Base-by-base conservation (phyloP, 2,113 vertebrate species). In the Hucho hucho region DNA sequence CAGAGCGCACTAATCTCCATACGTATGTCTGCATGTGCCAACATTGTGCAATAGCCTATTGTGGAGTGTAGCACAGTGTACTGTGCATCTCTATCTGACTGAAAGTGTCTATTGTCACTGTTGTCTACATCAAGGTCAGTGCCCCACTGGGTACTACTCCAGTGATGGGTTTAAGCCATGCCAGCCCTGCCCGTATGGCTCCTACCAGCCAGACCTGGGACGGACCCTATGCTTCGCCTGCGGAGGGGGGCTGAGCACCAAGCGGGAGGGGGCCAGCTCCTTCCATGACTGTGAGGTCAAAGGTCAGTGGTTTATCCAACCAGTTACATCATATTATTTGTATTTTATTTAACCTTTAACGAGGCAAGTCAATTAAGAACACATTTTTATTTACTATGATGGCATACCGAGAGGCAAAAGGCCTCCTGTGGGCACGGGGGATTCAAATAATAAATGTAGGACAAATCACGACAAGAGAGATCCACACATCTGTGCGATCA, bases 261-360 rank as follows among this genome's bases (percentile, higher is more conserved):
- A 95, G 86, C 94, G 95, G 0, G 97, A 99, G 63, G 97, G 95
- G 7, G 93, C 97, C 77, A 87, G 93, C 84, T 96, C 96, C 80
- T 99, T 99, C 89, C 96, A 97, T 70, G 97, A 99, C 89, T 99
- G 97, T 14, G 97, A 98, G 83, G 95, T 97, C 84, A 98, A 97
- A 94, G 97, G 97, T 98, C 75, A 83, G 67, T 13, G 18, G 16
- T 58, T 28, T 28, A 29, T 47, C 29, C 6, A 11, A 63, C 49
- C 49, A 53, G 14, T 53, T 18, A 53, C 49, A 32, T 43, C 43
- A 12, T 20, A 67, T 37, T 24, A 67, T 37, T 32, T 9, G 0
- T 7, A 63, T 63, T 63, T 25, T 25, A 3, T 22, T 63, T 63
- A 20, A 56, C 20, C 53, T 56, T 20, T 56, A 18, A 18, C 20